Base-by-base conservation (phyloP, 2,797 vertebrate genomes). In the Spea hammondii region DNA sequence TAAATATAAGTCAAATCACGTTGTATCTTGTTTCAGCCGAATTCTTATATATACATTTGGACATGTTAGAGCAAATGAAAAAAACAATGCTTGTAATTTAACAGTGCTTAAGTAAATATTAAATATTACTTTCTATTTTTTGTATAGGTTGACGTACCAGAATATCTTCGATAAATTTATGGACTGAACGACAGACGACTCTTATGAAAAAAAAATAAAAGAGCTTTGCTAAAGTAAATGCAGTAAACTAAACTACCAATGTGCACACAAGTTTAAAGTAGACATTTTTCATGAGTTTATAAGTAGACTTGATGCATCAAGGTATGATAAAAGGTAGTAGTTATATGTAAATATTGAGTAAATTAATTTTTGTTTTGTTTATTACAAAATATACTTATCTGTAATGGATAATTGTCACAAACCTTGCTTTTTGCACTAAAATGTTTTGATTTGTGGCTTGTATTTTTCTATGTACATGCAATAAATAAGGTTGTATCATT, bases 131-230 rank as follows among this genome's bases (percentile, higher is more conserved):
- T 62, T 4, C n/a, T 59, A 49, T 80, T 66, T 51, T 83, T 81
- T 0, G 92, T 82, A 0, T 87, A 98, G 96, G 96, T 97, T 88
- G 94, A 95, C 69, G 86, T 92, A 78, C 91, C 94, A 4, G 86
- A 92, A 78, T 88, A 88, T 75, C 90, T 95, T 73, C 90, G 90
- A 81, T 95, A 90, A 91, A 77, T 84, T 8, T 64, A 69, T 11
- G 79, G 71, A 8, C 8, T 11, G 10, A 46, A 12, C 17, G 85
- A 85, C 80, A 77, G 83, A 80, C 74, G 86, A 68, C 17, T 8
- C n/a, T 8, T 49, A n/a, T 9, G 45, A 69, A 66, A 5, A 11
- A 4, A 4, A 6, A 72, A 59, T n/a, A 59, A 45, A 12, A 51
- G 72, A 72, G 60, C 54, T 76, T 67, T 76, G 11, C 62, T 62